Percentiles rank a stretch among this genome's conserved stretches.
Conservation (phyloP, 2,113 vertebrate genomes). For the Lamprologus tigripictilis region DNA sequence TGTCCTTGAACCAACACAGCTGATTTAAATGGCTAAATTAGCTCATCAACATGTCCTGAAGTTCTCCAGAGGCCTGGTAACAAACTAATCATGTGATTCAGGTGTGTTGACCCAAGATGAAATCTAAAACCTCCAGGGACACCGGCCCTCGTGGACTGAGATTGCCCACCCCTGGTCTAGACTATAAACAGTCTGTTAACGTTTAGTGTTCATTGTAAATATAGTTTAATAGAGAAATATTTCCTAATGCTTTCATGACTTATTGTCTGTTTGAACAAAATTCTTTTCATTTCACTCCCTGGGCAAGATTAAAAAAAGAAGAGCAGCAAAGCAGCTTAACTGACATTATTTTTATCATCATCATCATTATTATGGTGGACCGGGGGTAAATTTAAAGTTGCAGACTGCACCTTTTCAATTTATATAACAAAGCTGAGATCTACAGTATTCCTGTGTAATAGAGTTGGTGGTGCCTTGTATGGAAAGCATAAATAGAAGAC, state of each 20-base stretch:
- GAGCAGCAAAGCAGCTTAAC: background rate
- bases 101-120: too few relatives aligned
- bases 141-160: too few relatives aligned
- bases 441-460: background rate
- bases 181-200: background rate
- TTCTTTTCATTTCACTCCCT: background rate
- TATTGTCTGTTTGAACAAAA: background rate
- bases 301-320: background rate
- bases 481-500: background rate
- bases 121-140: too few relatives aligned
- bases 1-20: too few relatives aligned
- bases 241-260: background rate
- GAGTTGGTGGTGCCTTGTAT: background rate
- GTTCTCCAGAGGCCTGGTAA: too few relatives aligned
- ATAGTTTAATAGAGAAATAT: background rate
- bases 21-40: too few relatives aligned
- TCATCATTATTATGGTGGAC: accelerated
- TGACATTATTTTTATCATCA: background rate
- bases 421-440: background rate
- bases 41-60: too few relatives aligned
- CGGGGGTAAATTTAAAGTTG: background rate
- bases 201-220: background rate
- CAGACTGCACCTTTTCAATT: background rate
- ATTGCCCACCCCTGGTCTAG: too few relatives aligned
- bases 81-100: too few relatives aligned